Conservation (phyloP, 1,140 invertebrate genomes). For the Lordiphosa clarofinis region DNA sequence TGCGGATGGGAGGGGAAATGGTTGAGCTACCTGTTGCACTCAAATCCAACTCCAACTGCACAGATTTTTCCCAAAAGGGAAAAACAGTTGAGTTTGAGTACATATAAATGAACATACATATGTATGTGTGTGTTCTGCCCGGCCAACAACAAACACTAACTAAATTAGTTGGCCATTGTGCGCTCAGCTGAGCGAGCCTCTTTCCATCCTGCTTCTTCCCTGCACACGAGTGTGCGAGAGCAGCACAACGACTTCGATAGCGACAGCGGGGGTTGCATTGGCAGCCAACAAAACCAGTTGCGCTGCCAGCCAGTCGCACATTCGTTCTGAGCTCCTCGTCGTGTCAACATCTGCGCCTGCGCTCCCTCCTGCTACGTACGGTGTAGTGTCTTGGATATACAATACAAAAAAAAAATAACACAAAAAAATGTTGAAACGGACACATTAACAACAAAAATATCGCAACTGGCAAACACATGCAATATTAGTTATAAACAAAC, state of each 20-base stretch:
- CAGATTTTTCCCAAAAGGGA: conserved; percentile 28
- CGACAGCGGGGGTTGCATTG: conserved; percentile 25
- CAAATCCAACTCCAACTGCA: conserved; percentile 29
- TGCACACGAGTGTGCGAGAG: conserved; percentile 21
- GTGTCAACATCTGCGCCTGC: conserved; percentile 49
- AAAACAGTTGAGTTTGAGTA: conserved; percentile 12
- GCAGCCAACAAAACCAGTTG: conserved; percentile 61
- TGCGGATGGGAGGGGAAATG: conserved; percentile 35
- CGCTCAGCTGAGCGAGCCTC: conserved; percentile 38
- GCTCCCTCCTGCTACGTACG: conserved; percentile 31
- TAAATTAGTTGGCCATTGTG: conserved; percentile 17
- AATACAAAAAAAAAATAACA: conserved; percentile 24
- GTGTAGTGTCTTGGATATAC: conserved; percentile 38
- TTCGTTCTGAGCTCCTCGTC: conserved; percentile 51
- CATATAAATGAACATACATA: conserved; percentile 10
- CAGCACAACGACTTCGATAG: conserved; percentile 30
- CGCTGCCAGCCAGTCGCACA: conserved; percentile 25
- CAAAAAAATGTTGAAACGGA: conserved; percentile 60
- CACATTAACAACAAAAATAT: conserved; percentile 39
- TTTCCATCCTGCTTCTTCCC: conserved; percentile 7
- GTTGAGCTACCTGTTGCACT: conserved; percentile 25
- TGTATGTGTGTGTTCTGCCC: conserved; percentile 10
- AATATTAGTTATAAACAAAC: conserved; percentile 55
- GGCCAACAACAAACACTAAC: conserved; percentile 14
- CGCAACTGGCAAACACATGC: conserved; percentile 44